Evolutionary conservation across 2,113 vertebrate genomes (phyloP).

Genomic region (Ranitomeya imitator): DNA sequence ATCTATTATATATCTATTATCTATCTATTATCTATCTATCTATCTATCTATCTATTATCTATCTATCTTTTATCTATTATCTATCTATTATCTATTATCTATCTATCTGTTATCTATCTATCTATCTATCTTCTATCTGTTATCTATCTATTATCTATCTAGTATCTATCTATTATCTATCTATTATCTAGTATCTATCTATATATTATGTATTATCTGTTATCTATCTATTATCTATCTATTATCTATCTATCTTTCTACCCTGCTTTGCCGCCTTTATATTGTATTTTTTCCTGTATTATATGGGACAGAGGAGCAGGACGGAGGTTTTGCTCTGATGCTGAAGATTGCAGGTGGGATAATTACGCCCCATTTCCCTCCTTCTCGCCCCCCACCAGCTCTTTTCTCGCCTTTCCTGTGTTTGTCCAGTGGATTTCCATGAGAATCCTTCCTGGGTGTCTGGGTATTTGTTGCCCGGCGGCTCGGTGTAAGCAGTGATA

Average conservation of each 20-base stretch:
- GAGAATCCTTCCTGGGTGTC: background rate
- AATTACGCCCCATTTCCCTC: background rate
- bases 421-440: conserved; percentile 23
- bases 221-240: background rate
- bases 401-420: background rate
- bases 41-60: background rate
- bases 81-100: background rate
- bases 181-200: too few species aligned
- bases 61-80: background rate
- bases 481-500: conserved; percentile 2
- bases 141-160: background rate
- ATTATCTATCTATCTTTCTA: background rate
- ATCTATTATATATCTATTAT: background rate
- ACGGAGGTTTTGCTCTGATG: background rate
- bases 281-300: background rate
- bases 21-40: background rate
- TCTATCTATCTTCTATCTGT: too few species aligned
- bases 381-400: background rate
- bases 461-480: background rate
- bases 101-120: too few species aligned
- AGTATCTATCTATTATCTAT: conserved; percentile 8
- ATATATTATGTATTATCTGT: background rate
- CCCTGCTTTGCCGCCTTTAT: background rate
- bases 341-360: background rate
- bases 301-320: background rate